A percentile compares a stretch with the other conserved stretches of the same genome.
phyloP scores from a whole-genome alignment of 2,888 invertebrate genomes.

The Polietes domitor region DNA sequence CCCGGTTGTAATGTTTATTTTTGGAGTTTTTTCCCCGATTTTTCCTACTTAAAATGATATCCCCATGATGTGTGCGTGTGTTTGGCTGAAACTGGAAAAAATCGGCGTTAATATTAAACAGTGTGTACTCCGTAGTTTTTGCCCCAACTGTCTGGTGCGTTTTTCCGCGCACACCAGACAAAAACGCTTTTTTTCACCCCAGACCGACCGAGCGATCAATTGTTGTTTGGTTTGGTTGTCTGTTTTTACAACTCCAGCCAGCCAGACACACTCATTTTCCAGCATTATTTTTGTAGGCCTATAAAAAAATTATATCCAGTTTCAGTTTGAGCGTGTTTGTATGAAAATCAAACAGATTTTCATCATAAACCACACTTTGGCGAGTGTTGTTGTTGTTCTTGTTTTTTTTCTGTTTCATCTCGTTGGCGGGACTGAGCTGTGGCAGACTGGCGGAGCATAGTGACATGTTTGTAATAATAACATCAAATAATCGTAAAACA shows the following conservation, averaged over 20 bases:
- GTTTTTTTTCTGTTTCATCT: conserved; percentile 9
- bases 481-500: conserved; percentile 50
- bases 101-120: conserved; percentile 17
- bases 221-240: neutral
- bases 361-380: conserved; percentile 24
- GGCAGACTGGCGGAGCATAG: neutral
- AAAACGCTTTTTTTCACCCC: neutral
- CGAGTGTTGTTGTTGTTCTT: neutral
- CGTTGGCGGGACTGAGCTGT: neutral
- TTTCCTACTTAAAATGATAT: conserved; percentile 5
- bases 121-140: neutral
- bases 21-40: conserved; percentile 21
- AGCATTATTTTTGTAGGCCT: conserved; percentile 24
- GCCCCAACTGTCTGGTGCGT: neutral
- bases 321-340: conserved; percentile 41
- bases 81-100: neutral
- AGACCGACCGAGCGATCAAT: neutral
- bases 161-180: neutral
- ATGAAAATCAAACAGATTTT: conserved; percentile 28
- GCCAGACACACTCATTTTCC: conserved; percentile 55
- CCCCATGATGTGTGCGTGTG: neutral
- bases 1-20: conserved; percentile 25
- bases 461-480: conserved; percentile 56
- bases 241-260: conserved; percentile 12
- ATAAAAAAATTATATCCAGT: conserved; percentile 46